Percentiles rank a stretch among this genome's conserved stretches.
Evolutionary conservation across 2,888 invertebrate genomes (phyloP).

Genomic region (Drosophila acutilabella): DNA sequence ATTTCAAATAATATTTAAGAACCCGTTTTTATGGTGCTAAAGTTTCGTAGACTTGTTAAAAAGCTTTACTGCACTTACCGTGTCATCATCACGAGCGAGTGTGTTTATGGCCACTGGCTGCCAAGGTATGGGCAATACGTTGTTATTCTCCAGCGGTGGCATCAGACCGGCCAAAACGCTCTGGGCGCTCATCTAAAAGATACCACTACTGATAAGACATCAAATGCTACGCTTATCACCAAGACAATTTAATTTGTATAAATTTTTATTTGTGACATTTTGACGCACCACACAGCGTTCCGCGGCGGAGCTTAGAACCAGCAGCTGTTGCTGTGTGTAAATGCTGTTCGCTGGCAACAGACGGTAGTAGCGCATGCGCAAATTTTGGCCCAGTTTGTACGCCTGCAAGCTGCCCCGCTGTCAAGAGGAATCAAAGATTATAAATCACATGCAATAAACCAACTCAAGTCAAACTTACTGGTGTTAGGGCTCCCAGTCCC

Average conservation of each 20-base stretch:
- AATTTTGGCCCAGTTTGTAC: conserved; percentile 90
- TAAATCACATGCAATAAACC: neutral
- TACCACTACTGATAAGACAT: conserved; percentile 84
- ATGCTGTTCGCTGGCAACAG: conserved; percentile 87
- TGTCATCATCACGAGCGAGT: conserved; percentile 89
- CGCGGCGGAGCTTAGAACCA: conserved; percentile 90
- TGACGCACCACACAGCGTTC: conserved; percentile 88
- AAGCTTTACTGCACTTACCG: conserved; percentile 86
- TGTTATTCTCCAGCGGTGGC: conserved; percentile 83
- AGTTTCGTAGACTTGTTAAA: no score
- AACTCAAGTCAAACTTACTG: conserved; percentile 60
- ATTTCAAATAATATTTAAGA: no score
- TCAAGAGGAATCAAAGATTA: conserved; percentile 37
- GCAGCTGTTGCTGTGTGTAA: conserved; percentile 88
- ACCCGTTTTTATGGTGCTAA: no score
- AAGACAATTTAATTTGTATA: conserved; percentile 20
- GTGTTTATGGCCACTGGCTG: conserved; percentile 95
- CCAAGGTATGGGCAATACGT: conserved; percentile 88
- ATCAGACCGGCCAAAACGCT: conserved; percentile 90
- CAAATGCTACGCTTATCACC: conserved; percentile 47
- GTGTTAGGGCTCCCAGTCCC: conserved; percentile 92
- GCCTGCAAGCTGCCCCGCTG: conserved; percentile 92
- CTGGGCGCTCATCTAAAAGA: conserved; percentile 91
- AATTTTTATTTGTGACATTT: conserved; percentile 20
- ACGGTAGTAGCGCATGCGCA: conserved; percentile 89